Conservation (phyloP, 2,113 vertebrate species). For the Archocentrus centrarchus region DNA sequence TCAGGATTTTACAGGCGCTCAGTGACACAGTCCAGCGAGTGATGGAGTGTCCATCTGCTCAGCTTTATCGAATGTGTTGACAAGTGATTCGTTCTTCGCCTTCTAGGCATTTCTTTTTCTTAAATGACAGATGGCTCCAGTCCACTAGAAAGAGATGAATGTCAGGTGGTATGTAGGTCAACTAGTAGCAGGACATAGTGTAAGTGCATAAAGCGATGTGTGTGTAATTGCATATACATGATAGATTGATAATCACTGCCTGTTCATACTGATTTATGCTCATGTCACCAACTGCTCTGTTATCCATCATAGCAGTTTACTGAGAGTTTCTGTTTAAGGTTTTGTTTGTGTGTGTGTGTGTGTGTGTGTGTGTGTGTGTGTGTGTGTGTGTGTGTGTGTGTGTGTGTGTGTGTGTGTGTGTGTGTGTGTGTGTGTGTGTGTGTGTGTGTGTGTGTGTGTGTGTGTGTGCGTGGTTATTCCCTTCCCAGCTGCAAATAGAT, state of each 20-base stretch:
- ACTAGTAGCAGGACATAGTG: not conserved
- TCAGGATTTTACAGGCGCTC: conserved; percentile 14
- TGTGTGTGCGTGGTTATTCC: not conserved
- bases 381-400: not conserved
- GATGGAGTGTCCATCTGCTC: conserved; percentile 58
- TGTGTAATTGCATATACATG: conserved; percentile 13
- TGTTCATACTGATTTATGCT: conserved; percentile 17
- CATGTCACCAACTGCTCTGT: conserved; percentile 3
- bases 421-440: not conserved
- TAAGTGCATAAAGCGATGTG: conserved; percentile 46
- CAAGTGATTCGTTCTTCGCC: conserved; percentile 56
- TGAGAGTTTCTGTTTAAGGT: not conserved
- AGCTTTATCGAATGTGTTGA: conserved; percentile 48
- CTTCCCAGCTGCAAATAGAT: conserved; percentile 18
- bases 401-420: not conserved
- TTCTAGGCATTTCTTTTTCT: not conserved
- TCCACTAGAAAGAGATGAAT: conserved; percentile 34
- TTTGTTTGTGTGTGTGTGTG: no score
- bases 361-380: not conserved
- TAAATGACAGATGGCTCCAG: conserved; percentile 48
- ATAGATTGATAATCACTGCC: not conserved
- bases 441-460: not conserved
- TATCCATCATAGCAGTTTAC: conserved; percentile 14
- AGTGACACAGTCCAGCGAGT: conserved; percentile 24
- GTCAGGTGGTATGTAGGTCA: conserved; percentile 54